Conservation (phyloP, 2,888 invertebrate genomes). For the Steinernema hermaphroditum region DNA sequence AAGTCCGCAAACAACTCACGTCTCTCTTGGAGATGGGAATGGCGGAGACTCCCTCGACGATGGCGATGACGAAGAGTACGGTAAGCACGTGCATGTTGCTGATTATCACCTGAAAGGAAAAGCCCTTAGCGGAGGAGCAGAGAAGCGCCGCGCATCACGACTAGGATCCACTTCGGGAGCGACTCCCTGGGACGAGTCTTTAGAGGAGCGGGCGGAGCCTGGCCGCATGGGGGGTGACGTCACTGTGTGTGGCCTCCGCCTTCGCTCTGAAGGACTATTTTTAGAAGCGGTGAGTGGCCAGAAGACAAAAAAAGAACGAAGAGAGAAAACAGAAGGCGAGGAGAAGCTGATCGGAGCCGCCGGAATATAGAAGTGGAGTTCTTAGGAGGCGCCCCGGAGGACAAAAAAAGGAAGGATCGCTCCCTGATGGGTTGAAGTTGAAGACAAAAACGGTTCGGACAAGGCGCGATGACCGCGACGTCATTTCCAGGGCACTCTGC, state of each 20-base stretch:
- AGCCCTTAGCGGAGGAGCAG: background rate
- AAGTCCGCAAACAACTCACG: background rate
- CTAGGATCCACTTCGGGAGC: background rate
- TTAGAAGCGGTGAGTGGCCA: background rate
- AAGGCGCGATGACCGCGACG: too few species aligned
- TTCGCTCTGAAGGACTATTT: background rate
- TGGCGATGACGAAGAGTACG: background rate
- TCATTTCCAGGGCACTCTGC: too few species aligned
- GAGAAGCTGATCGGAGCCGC: too few species aligned
- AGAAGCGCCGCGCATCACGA: background rate
- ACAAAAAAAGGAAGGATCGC: background rate
- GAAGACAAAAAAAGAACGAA: conserved; percentile 1
- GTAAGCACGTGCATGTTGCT: conserved; percentile 4
- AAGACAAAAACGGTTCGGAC: too few species aligned
- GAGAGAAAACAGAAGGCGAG: background rate
- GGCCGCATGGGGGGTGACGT: background rate
- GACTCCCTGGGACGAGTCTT: background rate
- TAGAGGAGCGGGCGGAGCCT: conserved; percentile 15
- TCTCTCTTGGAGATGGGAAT: conserved; percentile 15
- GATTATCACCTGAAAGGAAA: conserved; percentile 4
- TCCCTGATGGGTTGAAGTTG: too few species aligned
- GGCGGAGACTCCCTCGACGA: conserved; percentile 3
- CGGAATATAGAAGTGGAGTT: too few species aligned
- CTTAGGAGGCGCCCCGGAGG: background rate
- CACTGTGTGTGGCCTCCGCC: conserved; percentile 14